Evolutionary conservation across 2,888 invertebrate species (phyloP).

Genomic region (Synanthedon andrenaeformis): DNA sequence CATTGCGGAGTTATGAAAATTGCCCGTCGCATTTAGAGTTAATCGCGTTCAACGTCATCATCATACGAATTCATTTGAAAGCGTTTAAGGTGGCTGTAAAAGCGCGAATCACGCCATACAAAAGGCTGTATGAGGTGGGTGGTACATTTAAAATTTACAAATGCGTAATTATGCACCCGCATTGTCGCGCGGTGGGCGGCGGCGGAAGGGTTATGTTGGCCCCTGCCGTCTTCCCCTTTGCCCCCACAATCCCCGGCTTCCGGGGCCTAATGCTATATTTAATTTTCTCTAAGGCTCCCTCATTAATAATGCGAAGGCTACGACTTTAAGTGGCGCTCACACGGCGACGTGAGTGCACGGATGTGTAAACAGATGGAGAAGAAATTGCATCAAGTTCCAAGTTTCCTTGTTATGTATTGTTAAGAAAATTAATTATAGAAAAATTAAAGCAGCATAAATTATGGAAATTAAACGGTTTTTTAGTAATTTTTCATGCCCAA

Average conservation of each 20-base stretch:
- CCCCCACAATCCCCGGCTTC: constrained; percentile 51
- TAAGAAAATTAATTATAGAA: too few species aligned
- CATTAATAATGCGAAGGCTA: constrained; percentile 68
- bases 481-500: too few species aligned
- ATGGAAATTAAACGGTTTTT: too few species aligned
- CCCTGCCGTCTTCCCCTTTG: constrained; percentile 25
- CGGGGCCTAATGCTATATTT: constrained; percentile 71
- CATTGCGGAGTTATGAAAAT: constrained; percentile 32
- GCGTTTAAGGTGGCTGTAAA: constrained; percentile 49
- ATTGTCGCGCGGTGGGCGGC: constrained; percentile 46
- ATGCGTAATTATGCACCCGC: constrained; percentile 71
- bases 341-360: constrained; percentile 43
- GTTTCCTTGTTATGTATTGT: too few species aligned
- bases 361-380: constrained; percentile 21
- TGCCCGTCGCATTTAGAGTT: constrained; percentile 39
- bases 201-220: constrained; percentile 49
- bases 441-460: too few species aligned
- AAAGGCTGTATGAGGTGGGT: constrained; percentile 64
- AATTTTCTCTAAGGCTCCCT: constrained; percentile 71
- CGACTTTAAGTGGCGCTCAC: constrained; percentile 70
- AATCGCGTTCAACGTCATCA: constrained; percentile 46
- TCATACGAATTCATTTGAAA: constrained; percentile 51
- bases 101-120: constrained; percentile 66
- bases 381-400: neutral
- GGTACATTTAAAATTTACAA: constrained; percentile 70